These are phyloP conservation scores for Cremastobaeus sp. DNA, from an alignment of 2,888 invertebrate species.

Conservation along the genomic window DNA sequence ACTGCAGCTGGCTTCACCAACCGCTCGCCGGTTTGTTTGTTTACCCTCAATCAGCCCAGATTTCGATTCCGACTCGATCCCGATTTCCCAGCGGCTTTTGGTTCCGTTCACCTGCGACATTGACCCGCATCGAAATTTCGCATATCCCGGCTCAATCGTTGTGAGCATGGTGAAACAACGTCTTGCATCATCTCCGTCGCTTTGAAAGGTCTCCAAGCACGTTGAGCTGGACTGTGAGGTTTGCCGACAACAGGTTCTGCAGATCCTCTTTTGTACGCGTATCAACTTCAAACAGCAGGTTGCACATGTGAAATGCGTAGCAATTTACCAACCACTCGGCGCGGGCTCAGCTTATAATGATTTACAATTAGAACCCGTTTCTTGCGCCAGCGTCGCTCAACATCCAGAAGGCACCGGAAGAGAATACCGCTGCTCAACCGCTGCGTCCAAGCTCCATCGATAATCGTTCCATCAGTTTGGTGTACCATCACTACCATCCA, in stretches of 20 bases:
- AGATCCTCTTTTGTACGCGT: conserved; percentile 50
- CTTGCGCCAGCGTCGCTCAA: neutral
- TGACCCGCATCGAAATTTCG: conserved; percentile 59
- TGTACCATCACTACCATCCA: too few species aligned
- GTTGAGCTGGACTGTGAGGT: conserved; percentile 9
- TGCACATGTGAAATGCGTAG: conserved; percentile 50
- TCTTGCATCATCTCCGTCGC: conserved; percentile 51
- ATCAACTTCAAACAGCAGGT: conserved; percentile 55
- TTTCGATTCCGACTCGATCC: too few species aligned
- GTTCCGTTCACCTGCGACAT: conserved; percentile 34
- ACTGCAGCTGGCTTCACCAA: too few species aligned
- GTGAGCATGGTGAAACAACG: conserved; percentile 50
- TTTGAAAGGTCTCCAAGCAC: conserved; percentile 35
- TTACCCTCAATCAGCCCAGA: too few species aligned
- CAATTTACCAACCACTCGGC: conserved; percentile 45
- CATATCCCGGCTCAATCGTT: conserved; percentile 43
- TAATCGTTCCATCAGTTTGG: too few species aligned
- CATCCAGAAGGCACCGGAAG: too few species aligned
- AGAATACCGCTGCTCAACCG: too few species aligned
- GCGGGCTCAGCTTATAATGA: conserved; percentile 40
- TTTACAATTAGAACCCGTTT: conserved; percentile 45
- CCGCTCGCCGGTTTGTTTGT: too few species aligned
- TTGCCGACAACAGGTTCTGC: conserved; percentile 57
- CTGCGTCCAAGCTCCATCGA: conserved; percentile 11
- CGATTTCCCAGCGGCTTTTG: neutral